Percentiles rank a stretch among this genome's conserved stretches.
Conservation (phyloP, 2,113 vertebrate genomes). For the Centropus unirufus region DNA sequence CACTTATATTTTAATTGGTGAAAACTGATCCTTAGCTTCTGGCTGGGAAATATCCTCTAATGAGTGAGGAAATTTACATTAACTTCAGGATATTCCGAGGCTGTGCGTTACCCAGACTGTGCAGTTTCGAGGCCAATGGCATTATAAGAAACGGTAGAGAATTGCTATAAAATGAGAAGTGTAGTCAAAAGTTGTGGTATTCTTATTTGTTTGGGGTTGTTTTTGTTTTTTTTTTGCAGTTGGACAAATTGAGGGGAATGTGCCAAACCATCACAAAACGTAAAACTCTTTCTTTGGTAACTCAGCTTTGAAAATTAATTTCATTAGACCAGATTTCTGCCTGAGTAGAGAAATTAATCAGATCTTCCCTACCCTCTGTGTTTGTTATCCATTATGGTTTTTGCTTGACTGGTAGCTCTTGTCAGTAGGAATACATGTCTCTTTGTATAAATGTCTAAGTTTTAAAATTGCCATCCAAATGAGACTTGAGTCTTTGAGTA, state of each 20-base stretch:
- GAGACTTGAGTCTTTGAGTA: neutral
- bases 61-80: neutral
- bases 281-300: neutral
- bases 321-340: neutral
- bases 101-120: neutral
- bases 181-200: neutral
- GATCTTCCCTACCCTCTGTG: neutral
- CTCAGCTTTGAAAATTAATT: neutral
- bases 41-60: neutral
- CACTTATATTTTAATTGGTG: neutral
- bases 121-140: neutral
- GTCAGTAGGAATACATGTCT: neutral
- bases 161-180: neutral
- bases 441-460: neutral
- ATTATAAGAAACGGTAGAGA: neutral
- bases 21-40: neutral
- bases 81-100: neutral
- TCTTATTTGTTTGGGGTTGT: neutral
- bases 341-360: neutral
- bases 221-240: neutral
- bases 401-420: slow-evolving; percentile 8
- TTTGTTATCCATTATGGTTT: slow-evolving; percentile 10
- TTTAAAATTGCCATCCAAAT: slow-evolving; percentile 12
- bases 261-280: neutral
- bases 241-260: neutral